phyloP scores from a whole-genome alignment of 2,888 invertebrate genomes.

The Sesamia inferens region DNA sequence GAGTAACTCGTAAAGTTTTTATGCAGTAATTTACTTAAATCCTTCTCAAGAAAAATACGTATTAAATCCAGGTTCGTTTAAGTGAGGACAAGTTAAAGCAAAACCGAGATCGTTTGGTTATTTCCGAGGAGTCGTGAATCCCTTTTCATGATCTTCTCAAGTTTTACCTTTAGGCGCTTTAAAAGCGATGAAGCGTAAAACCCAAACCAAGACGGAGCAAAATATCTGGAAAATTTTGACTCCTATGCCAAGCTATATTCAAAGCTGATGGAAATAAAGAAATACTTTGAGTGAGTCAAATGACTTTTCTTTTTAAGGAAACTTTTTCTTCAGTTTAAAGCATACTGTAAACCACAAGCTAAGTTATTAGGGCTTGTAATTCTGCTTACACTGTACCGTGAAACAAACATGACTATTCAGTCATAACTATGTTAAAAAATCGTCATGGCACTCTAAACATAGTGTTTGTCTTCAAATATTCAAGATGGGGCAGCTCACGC shows the following conservation, averaged over 20 bases:
- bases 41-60: constrained; percentile 42
- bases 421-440: constrained; percentile 53
- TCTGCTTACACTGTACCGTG: not conserved
- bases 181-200: constrained; percentile 76
- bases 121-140: constrained; percentile 63
- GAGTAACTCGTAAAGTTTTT: constrained; percentile 43
- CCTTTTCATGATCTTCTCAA: constrained; percentile 68
- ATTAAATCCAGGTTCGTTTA: constrained; percentile 46
- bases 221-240: constrained; percentile 64
- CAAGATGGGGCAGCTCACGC: constrained; percentile 81
- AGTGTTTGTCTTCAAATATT: constrained; percentile 80
- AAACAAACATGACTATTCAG: constrained; percentile 24
- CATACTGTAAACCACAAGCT: not conserved
- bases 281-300: constrained; percentile 27
- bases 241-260: constrained; percentile 55
- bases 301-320: constrained; percentile 2
- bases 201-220: constrained; percentile 70
- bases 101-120: constrained; percentile 67
- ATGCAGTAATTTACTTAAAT: constrained; percentile 42
- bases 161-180: constrained; percentile 65
- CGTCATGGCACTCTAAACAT: constrained; percentile 72
- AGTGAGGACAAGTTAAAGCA: constrained; percentile 56
- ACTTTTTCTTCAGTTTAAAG: not conserved
- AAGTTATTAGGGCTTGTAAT: not conserved
- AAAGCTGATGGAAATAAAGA: constrained; percentile 35